phyloP scores from a whole-genome alignment of 2,113 vertebrate species.

The Atlantisia rogersi region DNA sequence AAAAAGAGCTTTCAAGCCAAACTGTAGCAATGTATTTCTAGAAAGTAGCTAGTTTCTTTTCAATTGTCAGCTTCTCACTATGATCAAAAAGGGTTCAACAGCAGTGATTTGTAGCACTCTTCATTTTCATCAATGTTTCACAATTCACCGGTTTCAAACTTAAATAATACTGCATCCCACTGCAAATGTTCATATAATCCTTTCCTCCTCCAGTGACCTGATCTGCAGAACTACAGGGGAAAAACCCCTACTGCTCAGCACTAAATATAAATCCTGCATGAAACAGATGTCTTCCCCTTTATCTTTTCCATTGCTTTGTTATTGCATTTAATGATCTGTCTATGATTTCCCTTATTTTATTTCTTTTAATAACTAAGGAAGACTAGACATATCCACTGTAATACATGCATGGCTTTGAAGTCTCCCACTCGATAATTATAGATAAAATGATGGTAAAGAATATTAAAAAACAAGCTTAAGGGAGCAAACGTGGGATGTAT shows the following conservation, averaged over 20 bases:
- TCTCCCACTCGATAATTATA: conserved; percentile 34
- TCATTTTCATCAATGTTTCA: conserved; percentile 12
- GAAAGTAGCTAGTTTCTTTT: conserved; percentile 28
- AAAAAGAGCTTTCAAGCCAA: conserved; percentile 24
- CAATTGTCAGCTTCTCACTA: not conserved
- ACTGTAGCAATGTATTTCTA: conserved; percentile 16
- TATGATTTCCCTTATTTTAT: conserved; percentile 27
- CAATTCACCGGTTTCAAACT: conserved; percentile 31
- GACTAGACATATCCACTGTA: not conserved
- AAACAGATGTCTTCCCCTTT: conserved; percentile 43
- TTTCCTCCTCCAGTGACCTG: not conserved
- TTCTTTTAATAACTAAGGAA: conserved; percentile 40
- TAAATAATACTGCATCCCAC: conserved; percentile 12
- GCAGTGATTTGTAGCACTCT: conserved; percentile 40
- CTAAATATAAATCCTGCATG: conserved; percentile 60
- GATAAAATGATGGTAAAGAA: not conserved
- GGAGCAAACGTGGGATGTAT: not conserved
- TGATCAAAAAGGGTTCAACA: conserved; percentile 38
- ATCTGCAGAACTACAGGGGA: not conserved
- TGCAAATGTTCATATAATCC: conserved; percentile 31
- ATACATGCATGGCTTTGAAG: conserved; percentile 9
- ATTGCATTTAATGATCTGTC: conserved; percentile 52
- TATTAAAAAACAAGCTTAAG: not conserved
- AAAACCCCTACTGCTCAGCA: not conserved
- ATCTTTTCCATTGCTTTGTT: conserved; percentile 53